Base-by-base conservation (phyloP, 1,140 invertebrate species). In the Panulirus ornatus region DNA sequence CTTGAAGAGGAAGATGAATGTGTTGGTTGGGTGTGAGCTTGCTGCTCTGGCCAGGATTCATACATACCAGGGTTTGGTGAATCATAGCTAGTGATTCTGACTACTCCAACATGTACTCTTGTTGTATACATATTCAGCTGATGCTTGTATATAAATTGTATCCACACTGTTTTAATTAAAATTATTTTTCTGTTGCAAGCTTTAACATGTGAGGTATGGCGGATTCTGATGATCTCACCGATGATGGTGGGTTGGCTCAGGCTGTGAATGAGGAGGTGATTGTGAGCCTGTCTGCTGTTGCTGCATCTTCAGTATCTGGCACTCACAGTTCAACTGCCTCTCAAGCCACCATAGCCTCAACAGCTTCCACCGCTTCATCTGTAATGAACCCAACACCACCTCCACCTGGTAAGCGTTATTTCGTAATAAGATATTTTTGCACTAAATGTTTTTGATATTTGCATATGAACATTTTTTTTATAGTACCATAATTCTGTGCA, bases 221-320 rank as follows among this genome's bases (percentile, higher is more conserved):
- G 5, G 84, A 87, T 22, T 30, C 51, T 16, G 84, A 87, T 14
- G 84, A 87, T 51, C 73, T 54, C 38, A 38, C 38, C n/a, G 75
- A 63, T 30, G 75, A 84, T 19, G 66, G 30, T 54, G 84, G 84
- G n/a, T 51, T 87, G 75, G 84, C 84, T 38, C 73, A 87, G 54
- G 84, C 84, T 36, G 84, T 87, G 36, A 87, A 79, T 34, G 82
- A 84, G 82, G 84, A 87, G 84, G 84, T 87, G n/a, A 51, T 87
- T 38, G 84, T 42, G 1, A 78, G 51, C 75, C 84, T 87, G 3
- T 51, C 84, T 22, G 73, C 73, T 38, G 22, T 63, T 2, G 38
- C 84, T 30, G 54, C 75, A 0, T 34, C 70, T 40, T 9, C 58
- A 16, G 51, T 73, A 5, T 27, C 73, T 51, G 71, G 70, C 9